Evolutionary conservation across 1,140 invertebrate species (phyloP), one percentile per base, ranked within the genome.

Genomic region (Asobara japonica): DNA sequence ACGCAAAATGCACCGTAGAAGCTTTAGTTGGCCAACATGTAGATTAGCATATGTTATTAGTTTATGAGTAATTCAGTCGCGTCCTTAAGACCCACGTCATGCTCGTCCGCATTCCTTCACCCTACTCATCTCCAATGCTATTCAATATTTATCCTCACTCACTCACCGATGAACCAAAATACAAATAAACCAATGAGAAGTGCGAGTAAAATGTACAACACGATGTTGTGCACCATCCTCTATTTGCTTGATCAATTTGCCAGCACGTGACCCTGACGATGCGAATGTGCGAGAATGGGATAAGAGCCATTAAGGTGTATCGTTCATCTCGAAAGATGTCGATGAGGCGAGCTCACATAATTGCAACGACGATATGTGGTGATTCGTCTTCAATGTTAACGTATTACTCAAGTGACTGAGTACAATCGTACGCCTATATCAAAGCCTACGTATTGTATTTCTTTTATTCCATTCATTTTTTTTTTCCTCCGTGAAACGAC

Each of bases 241-340:
- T 48, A 45, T 72, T 73, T 68, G 48, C 25, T 60, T 41, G 65
- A 68, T 65, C 51, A 68, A 68, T 73, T 51, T 68, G 65, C 65
- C 51, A 73, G 60, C 71, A 68, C 65, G 69, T 71, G 69, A 71
- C 62, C 62, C 69, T 65, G 69, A 71, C 69, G 69, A 48, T 62
- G 45, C 61, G 36, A 65, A 31, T 31, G 61, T 45, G 41, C 20
- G 22, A 51, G 69, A 56, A 56, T 56, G 64, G 69, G 69, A 71
- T 71, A 71, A 71, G 48, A 61, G 31, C 71, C 56, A 73, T 68
- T 73, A 73, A 48, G 51, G 25, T 51, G 18, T 73, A 68, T 73
- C 71, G 60, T 73, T 41, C 65, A 73, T 73, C 65, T 69, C 33
- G 20, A 33, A 33, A 71, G 69, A 71, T 65, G 61, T 71, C 69